phyloP scores from a whole-genome alignment of 92 coral and sea anemone genomes.

The Palythoa grandis region DNA sequence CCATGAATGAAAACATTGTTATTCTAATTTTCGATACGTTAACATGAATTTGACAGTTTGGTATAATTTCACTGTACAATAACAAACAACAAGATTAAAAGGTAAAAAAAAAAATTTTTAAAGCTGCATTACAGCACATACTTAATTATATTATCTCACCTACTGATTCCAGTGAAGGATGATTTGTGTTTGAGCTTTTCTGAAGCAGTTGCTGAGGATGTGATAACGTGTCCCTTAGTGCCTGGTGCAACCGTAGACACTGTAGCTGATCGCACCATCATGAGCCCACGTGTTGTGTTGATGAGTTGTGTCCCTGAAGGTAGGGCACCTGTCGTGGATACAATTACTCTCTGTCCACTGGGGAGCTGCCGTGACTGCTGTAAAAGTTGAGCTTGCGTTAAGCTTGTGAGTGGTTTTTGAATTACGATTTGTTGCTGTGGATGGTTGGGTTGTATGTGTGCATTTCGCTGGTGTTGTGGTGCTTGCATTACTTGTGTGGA shows the following conservation, averaged over 20 bases:
- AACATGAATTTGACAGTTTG: too few relatives aligned
- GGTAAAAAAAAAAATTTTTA: too few relatives aligned
- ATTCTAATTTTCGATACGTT: too few relatives aligned
- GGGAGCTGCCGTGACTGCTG: conserved; percentile 77
- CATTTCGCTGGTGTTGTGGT: conserved; percentile 35
- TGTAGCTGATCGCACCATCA: conserved; percentile 73
- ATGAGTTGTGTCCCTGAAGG: conserved; percentile 52
- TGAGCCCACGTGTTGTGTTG: conserved; percentile 57
- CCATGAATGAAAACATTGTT: too few relatives aligned
- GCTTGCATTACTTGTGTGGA: conserved; percentile 42
- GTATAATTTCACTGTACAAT: too few relatives aligned
- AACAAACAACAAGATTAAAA: too few relatives aligned
- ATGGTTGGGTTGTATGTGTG: conserved; percentile 29
- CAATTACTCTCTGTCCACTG: conserved; percentile 65
- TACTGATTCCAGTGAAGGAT: conserved; percentile 83
- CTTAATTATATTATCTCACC: conserved; percentile 40
- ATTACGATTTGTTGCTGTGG: conserved; percentile 52
- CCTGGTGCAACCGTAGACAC: conserved; percentile 45
- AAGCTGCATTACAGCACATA: too few relatives aligned
- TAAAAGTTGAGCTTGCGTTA: conserved; percentile 84
- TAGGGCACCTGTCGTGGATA: conserved; percentile 60
- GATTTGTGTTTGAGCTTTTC: conserved; percentile 88
- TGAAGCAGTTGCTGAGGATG: conserved; percentile 67
- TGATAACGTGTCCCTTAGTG: conserved; percentile 47
- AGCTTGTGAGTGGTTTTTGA: conserved; percentile 64